Evolutionary conservation across 2,113 vertebrate species (phyloP).

Genomic region (Callospermophilus lateralis): DNA sequence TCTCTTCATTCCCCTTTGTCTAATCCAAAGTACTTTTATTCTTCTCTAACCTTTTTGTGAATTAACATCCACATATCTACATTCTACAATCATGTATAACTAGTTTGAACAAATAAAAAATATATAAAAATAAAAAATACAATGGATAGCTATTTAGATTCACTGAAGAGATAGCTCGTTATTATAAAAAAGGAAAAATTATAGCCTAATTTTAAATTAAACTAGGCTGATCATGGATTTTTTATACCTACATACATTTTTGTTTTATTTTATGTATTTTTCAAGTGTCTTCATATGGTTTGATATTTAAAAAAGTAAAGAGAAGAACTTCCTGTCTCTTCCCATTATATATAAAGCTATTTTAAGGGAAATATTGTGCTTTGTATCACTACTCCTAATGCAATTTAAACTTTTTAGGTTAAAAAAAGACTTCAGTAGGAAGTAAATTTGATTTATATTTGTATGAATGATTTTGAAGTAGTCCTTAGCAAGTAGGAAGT

Average conservation of each 20-base stretch:
- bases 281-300: background rate
- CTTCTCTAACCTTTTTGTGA: no score
- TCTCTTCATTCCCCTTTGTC: no score
- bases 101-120: no score
- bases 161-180: background rate
- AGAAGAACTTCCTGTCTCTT: background rate
- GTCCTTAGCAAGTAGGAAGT: background rate
- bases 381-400: background rate
- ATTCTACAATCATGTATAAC: no score
- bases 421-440: background rate
- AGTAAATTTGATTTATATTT: background rate
- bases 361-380: background rate
- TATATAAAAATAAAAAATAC: no score
- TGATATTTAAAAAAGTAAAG: background rate
- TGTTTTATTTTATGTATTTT: background rate
- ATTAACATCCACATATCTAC: no score
- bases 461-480: background rate
- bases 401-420: background rate
- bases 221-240: background rate
- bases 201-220: background rate
- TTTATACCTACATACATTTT: background rate
- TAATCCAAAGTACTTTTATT: no score
- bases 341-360: background rate
- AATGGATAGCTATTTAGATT: background rate
- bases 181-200: background rate